Conservation (phyloP, 1,140 invertebrate genomes). For the Drosophila nigromelanica region DNA sequence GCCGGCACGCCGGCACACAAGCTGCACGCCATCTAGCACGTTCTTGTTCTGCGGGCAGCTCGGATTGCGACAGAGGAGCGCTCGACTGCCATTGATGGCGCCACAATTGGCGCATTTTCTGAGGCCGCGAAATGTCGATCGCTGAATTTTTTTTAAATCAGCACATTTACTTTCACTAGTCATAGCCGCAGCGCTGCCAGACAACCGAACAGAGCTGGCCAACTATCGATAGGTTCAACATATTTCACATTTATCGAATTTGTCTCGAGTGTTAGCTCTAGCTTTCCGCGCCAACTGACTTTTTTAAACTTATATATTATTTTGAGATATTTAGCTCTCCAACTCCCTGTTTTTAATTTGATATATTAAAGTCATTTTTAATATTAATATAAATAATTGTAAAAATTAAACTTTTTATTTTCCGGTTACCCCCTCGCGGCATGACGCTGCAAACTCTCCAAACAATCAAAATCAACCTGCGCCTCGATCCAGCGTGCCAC, state of each 20-base stretch:
- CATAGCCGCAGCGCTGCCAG: constrained; percentile 10
- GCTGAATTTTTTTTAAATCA: constrained; percentile 26
- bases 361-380: too few relatives aligned
- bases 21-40: constrained; percentile 61
- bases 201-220: neutral
- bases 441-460: constrained; percentile 37
- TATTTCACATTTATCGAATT: neutral
- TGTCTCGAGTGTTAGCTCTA: neutral
- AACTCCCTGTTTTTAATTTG: too few relatives aligned
- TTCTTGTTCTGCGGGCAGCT: constrained; percentile 64
- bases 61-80: constrained; percentile 61
- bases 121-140: constrained; percentile 57
- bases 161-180: constrained; percentile 17
- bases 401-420: too few relatives aligned
- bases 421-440: neutral
- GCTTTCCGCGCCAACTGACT: neutral
- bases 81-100: constrained; percentile 67
- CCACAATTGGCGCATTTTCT: constrained; percentile 70
- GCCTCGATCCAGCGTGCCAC: constrained; percentile 94
- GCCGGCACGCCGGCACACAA: constrained; percentile 47
- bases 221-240: neutral
- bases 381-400: too few relatives aligned
- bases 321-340: neutral
- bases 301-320: neutral
- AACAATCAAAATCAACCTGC: constrained; percentile 87